These are phyloP conservation scores for Cynopterus brachyotis DNA, from an alignment of 2,113 vertebrate species.

Conservation along the genomic window DNA sequence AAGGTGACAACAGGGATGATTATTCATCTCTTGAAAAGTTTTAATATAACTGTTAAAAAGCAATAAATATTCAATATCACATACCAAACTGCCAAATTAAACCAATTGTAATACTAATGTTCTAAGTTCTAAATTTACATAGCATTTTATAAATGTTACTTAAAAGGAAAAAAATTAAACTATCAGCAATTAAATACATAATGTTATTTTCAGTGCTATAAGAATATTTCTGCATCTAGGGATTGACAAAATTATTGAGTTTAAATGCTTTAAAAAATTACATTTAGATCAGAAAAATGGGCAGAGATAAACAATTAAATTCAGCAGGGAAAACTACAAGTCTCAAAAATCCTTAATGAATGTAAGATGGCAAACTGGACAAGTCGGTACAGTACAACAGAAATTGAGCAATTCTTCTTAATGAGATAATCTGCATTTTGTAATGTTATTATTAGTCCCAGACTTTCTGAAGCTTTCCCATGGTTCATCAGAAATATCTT, in stretches of 20 bases:
- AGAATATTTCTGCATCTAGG: not conserved
- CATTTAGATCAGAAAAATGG: not conserved
- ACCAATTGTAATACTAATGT: not conserved
- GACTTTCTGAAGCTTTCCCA: not conserved
- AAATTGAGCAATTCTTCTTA: constrained; percentile 35
- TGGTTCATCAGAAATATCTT: not conserved
- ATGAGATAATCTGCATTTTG: constrained; percentile 16
- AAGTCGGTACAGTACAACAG: not conserved
- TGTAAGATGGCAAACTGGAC: constrained; percentile 15
- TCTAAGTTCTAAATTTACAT: constrained; percentile 43
- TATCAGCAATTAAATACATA: constrained; percentile 17
- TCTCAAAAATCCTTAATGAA: constrained; percentile 42
- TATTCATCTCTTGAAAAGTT: not conserved
- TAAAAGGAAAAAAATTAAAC: not conserved
- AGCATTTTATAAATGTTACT: not conserved
- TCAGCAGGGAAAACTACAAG: constrained; percentile 38
- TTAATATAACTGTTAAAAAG: not conserved
- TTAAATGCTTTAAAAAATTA: constrained; percentile 37
- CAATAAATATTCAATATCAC: not conserved
- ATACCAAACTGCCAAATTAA: constrained; percentile 27
- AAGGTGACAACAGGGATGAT: not conserved
- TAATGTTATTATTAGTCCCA: not conserved
- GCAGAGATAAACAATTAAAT: constrained; percentile 46
- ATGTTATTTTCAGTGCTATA: constrained; percentile 4
- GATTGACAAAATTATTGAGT: not conserved